Percentiles rank a stretch among this genome's conserved stretches.
These are phyloP conservation scores for Gerosis bhagava DNA, from an alignment of 2,888 invertebrate species.

Conservation along the genomic window DNA sequence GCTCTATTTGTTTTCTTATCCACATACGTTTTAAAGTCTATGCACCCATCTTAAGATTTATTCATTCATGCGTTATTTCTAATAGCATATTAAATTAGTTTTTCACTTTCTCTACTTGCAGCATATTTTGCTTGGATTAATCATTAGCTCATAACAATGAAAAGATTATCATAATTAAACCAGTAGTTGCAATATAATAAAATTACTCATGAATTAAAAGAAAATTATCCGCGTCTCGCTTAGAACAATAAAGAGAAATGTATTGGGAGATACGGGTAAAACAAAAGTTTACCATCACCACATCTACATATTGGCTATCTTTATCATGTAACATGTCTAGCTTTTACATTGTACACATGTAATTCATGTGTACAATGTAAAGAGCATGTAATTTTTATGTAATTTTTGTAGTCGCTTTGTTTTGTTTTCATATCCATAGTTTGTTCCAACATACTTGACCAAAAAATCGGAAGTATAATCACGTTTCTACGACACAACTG, in stretches of 20 bases:
- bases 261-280: constrained; percentile 57
- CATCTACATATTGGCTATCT: constrained; percentile 46
- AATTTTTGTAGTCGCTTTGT: too few species aligned
- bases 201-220: too few species aligned
- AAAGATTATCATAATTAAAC: not conserved
- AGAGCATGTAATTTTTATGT: too few species aligned
- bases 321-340: constrained; percentile 38
- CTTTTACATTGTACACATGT: constrained; percentile 6
- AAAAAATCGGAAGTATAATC: too few species aligned
- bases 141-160: not conserved
- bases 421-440: too few species aligned
- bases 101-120: constrained; percentile 4
- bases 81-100: not conserved
- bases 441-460: too few species aligned
- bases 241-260: constrained; percentile 78
- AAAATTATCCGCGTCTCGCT: constrained; percentile 51
- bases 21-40: too few species aligned
- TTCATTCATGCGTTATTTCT: constrained; percentile 4
- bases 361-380: constrained; percentile 16
- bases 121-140: not conserved
- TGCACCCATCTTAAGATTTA: too few species aligned
- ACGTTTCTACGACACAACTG: too few species aligned
- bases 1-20: constrained; percentile 13
- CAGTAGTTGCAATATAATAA: too few species aligned
- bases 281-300: constrained; percentile 44